Evolutionary conservation across 53 echinoderm and acorn worm genomes (phyloP), one percentile per base, ranked within the genome.

Genomic region (Paelopatides confundens): DNA sequence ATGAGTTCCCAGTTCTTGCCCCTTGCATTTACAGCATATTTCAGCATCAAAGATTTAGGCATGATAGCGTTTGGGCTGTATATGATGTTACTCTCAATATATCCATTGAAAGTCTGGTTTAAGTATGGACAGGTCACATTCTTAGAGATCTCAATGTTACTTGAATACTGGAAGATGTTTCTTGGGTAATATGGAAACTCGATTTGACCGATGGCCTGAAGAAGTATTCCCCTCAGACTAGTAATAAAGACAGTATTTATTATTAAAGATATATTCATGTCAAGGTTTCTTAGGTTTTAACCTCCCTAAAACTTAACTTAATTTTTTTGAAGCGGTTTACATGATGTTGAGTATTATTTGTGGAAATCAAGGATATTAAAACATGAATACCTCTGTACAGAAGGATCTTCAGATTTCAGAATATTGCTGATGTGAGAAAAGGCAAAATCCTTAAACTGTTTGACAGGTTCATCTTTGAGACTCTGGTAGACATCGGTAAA

Each of bases 81-180:
- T 29, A 68, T 68, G 36, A 68, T 18, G 69, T 68, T 18, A 68
- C 69, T 26, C 36, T 68, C 69, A 2, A 68, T 18, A 5, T 88
- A 90, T 29, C 84, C 90, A 66, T 85, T 94, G 36, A 96, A 36
- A 33, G 96, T 92, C 86, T 93, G 91, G 93, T 95, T 91, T 32
- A 91, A 82, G 89, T 91, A 93, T 31, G 95, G 93, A 52, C 92
- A 64, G 33, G 86, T 96, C 69, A 95, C 17, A 47, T 86, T 93
- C 91, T 95, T 95, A 8, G 98, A 98, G 71, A 95, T 86, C 86
- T 98, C 98, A 31, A 97, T 85, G 91, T 94, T 93, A 65, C 91
- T 89, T 34, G 98, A 98, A 81, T 86, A 93, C 28, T 92, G 92
- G 70, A 92, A 83, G 77, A 94, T 88, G 85, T 98, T 92, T 70